Conservation (phyloP, 2,888 invertebrate genomes). For the Lasioglossum marginatum region DNA sequence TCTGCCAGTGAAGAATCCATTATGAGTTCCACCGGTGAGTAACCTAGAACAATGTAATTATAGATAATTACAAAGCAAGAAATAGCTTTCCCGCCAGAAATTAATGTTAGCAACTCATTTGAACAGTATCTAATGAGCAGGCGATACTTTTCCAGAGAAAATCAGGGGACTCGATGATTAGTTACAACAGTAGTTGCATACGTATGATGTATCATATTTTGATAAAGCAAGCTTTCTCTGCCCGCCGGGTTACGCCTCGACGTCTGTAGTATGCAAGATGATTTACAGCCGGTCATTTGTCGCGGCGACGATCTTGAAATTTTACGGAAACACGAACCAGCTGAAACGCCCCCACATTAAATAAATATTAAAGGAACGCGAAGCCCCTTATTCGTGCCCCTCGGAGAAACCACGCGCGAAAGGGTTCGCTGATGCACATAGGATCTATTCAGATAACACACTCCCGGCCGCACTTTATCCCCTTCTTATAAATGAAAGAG, state of each 20-base stretch:
- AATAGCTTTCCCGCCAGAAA: neutral
- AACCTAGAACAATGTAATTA: constrained; percentile 3
- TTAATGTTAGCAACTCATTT: neutral
- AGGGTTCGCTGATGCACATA: constrained; percentile 17
- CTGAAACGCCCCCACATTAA: constrained; percentile 22
- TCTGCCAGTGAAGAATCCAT: neutral
- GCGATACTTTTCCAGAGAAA: neutral
- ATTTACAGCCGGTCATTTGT: constrained; percentile 38
- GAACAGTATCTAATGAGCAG: too few species aligned
- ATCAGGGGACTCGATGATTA: neutral
- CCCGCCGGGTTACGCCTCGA: neutral
- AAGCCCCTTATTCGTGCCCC: constrained; percentile 26
- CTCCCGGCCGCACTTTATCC: constrained; percentile 71
- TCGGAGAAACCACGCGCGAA: constrained; percentile 20
- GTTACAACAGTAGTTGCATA: neutral
- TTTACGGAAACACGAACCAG: constrained; percentile 2
- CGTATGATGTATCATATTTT: neutral
- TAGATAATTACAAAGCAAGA: neutral
- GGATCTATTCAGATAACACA: constrained; percentile 50
- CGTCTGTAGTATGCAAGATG: neutral
- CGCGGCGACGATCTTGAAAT: constrained; percentile 4
- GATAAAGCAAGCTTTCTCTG: neutral
- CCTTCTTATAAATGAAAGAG: constrained; percentile 80
- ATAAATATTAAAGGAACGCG: constrained; percentile 50
- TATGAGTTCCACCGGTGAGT: neutral